Base-by-base conservation (phyloP, 2,888 invertebrate species). In the Cantharis lateralis region DNA sequence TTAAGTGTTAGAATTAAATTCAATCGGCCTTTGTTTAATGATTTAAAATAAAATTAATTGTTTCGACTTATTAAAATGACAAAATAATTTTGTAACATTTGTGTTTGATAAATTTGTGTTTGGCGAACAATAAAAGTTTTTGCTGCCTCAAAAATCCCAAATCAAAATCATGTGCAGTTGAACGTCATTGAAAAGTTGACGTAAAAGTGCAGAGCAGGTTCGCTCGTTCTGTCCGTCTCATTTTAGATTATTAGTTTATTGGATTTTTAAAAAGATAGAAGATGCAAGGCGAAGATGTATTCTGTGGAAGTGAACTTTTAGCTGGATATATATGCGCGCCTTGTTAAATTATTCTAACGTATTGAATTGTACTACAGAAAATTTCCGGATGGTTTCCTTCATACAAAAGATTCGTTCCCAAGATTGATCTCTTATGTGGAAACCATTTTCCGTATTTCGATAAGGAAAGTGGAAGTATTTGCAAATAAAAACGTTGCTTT, bases 341-440 rank as follows among this genome's bases (percentile, higher is more conserved):
- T 84, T 82, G 84, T 84, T 84, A 84, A 84, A 84, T 84, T 84
- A 84, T 84, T 84, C 84, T 83, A 79, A 83, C 81, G 82, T 84
- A 83, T 84, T 84, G 84, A 82, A 82, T 84, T 82, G 81, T 81
- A 81, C 79, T 80, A 76, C 75, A 80, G 81, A 81, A 79, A 81
- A 82, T 83, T 83, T 83, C 81, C 83, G 78, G 81, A 78, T 79
- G 83, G 78, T 80, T 82, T 78, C 74, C 70, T 76, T 72, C 72
- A 73, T 80, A 82, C 80, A 82, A 82, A 82, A 79, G 80, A 79
- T 81, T 75, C 77, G 26, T 66, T 79, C 75, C 75, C 77, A 72
- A 79, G 79, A 82, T 82, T 82, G 82, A 81, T 82, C 81, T 80
- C 79, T 74, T 76, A 79, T 80, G 78, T 76, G 80, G 75, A 74